phyloP scores from a whole-genome alignment of 2,113 vertebrate genomes.

The Cyrtonyx montezumae region DNA sequence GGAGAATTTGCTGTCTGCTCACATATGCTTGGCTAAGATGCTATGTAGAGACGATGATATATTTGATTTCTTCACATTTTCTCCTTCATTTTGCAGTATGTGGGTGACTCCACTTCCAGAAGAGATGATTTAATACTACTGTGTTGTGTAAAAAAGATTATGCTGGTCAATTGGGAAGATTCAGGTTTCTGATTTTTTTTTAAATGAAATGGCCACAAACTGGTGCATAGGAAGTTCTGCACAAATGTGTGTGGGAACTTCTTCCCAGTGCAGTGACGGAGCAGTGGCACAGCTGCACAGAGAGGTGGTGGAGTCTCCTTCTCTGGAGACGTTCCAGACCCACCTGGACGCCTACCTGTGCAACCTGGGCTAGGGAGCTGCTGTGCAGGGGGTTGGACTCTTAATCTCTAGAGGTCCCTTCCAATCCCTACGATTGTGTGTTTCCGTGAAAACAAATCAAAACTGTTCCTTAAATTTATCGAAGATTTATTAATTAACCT shows the following conservation, averaged over 20 bases:
- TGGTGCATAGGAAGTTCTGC: too few species aligned
- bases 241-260: too few species aligned
- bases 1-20: not conserved
- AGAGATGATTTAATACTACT: not conserved
- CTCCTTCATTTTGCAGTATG: not conserved
- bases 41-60: not conserved
- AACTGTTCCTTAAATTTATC: conserved; percentile 20
- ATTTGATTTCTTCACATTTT: not conserved
- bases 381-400: too few species aligned
- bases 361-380: too few species aligned
- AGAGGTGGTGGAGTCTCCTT: too few species aligned
- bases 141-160: not conserved
- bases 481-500: conserved; percentile 50
- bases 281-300: too few species aligned
- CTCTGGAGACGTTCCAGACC: too few species aligned
- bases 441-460: not conserved
- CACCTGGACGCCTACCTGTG: too few species aligned
- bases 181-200: not conserved
- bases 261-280: too few species aligned
- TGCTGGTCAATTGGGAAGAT: not conserved
- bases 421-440: too few species aligned
- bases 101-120: not conserved
- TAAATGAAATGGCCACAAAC: not conserved
- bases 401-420: too few species aligned
- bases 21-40: not conserved